phyloP scores from a whole-genome alignment of 1,140 invertebrate genomes.

The Pectinophora gossypiella region DNA sequence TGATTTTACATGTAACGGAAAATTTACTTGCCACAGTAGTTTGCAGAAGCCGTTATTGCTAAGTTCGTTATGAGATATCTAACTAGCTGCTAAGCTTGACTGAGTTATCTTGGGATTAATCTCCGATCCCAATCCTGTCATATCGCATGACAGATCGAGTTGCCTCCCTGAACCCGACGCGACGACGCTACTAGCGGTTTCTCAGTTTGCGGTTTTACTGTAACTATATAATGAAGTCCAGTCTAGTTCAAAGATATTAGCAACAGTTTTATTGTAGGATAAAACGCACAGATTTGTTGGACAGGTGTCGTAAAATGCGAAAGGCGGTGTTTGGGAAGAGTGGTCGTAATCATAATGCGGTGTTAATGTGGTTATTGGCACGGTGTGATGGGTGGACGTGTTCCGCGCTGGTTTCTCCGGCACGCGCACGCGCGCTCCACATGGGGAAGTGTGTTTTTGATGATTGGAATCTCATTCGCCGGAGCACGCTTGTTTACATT shows the following conservation, averaged over 20 bases:
- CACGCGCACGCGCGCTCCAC: conserved; percentile 30
- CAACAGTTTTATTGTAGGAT: too few species aligned
- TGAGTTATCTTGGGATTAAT: conserved; percentile 25
- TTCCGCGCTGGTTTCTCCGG: conserved; percentile 36
- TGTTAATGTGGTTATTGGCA: conserved; percentile 31
- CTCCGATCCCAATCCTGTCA: conserved; percentile 19
- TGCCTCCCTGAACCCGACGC: conserved; percentile 13
- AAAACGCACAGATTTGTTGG: too few species aligned
- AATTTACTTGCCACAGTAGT: too few species aligned
- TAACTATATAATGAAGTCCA: too few species aligned
- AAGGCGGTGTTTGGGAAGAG: too few species aligned
- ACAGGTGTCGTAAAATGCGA: too few species aligned
- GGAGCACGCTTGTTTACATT: conserved; percentile 43
- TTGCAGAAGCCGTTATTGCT: too few species aligned
- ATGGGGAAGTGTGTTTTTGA: conserved; percentile 48
- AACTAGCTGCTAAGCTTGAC: too few species aligned
- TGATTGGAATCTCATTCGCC: conserved; percentile 52
- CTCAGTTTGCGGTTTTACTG: neutral
- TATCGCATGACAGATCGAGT: conserved; percentile 27
- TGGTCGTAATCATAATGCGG: too few species aligned
- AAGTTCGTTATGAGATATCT: too few species aligned
- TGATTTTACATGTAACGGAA: too few species aligned
- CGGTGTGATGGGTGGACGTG: conserved; percentile 23
- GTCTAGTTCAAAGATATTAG: too few species aligned
- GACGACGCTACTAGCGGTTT: neutral